A percentile compares a stretch with the other conserved stretches of the same genome.
These are phyloP conservation scores for Colletes collaris DNA, from an alignment of 2,888 invertebrate species.

Conservation along the genomic window DNA sequence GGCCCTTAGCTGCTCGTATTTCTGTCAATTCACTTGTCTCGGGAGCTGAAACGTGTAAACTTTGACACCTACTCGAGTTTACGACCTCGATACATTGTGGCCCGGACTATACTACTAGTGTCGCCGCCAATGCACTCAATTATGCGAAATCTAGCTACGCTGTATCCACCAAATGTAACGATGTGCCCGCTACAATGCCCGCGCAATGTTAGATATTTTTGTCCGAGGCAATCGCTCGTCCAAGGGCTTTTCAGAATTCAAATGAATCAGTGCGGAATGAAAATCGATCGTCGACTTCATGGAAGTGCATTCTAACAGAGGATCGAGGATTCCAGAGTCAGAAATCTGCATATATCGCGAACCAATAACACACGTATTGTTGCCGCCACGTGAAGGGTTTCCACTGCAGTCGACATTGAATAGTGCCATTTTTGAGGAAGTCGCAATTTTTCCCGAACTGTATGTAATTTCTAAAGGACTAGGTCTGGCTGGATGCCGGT, in stretches of 20 bases:
- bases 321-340: constrained; percentile 3
- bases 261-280: constrained; percentile 3
- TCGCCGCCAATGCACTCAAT: background rate
- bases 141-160: too few relatives aligned
- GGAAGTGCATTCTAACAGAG: background rate
- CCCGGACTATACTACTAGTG: background rate
- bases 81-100: too few relatives aligned
- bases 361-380: background rate
- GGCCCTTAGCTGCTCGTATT: too few relatives aligned
- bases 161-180: too few relatives aligned
- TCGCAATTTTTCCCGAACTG: too few relatives aligned
- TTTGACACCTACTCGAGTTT: too few relatives aligned
- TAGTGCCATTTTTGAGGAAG: too few relatives aligned
- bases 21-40: too few relatives aligned
- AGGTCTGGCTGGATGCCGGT: too few relatives aligned
- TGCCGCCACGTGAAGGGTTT: background rate
- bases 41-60: too few relatives aligned
- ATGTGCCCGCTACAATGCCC: constrained; percentile 5
- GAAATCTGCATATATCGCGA: background rate
- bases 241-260: constrained; percentile 15
- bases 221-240: constrained; percentile 16
- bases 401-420: too few relatives aligned
- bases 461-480: too few relatives aligned
- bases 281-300: constrained; percentile 24
- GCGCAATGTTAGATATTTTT: constrained; percentile 40